Evolutionary conservation across 1,140 invertebrate species (phyloP), one percentile per base, ranked within the genome.

Genomic region (Eueides isabella): DNA sequence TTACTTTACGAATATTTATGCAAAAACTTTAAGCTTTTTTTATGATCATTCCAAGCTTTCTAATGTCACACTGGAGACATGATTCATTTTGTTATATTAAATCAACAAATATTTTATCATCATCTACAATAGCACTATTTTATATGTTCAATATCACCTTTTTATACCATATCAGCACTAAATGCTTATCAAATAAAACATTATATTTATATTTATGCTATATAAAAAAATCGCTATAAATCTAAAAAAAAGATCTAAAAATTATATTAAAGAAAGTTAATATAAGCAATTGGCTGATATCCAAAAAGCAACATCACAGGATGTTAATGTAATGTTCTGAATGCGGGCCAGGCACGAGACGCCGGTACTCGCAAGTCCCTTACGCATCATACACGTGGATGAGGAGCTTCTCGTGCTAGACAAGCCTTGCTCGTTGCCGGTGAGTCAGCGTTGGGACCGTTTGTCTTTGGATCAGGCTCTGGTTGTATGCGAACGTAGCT

Each of bases 361-460:
- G 79, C 96, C 95, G 90, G 96, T 96, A 88, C 94, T 96, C 94
- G 95, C 95, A 91, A 95, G 95, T 92, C 94, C 95, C 81, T 95
- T 97, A 90, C 95, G 96, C 93, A 95, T 98, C 91, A 95, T 98
- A 86, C 95, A 96, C 92, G 95, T 97, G 88, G 96, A 96, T 91
- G 96, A 97, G 80, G 96, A 98, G 86, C 93, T 98, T 81, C 94
- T 98, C 80, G 97, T 98, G 83, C 94, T 98, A 91, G 97, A 98
- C 94, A 98, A 98, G 94, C 97, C 97, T 78, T 96, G 97, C 87
- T 98, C 97, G 72, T 94, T 98, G 86, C 97, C 97, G 93, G 96
- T 97, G 95, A 95, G 95, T 95, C 85, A 81, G 76, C 80, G 79
- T 83, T 80, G 76, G 74, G 80, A 80, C 84, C 77, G 75, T 84